Evolutionary conservation across 2,113 vertebrate species (phyloP).

Genomic region (Seriola aureovittata): DNA sequence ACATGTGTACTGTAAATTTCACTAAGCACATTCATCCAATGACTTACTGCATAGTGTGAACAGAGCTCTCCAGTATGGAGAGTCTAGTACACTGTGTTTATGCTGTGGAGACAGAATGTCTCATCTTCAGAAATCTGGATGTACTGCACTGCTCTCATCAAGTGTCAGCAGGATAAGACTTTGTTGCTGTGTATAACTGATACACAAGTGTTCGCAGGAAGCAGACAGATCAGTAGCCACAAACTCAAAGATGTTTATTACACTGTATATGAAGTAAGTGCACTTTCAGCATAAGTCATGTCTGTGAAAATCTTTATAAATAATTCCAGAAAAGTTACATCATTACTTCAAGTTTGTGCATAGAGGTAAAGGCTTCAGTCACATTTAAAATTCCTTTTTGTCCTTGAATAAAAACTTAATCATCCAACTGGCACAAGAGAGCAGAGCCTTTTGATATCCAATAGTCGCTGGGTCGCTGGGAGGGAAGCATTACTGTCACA

Average conservation of each 20-base stretch:
- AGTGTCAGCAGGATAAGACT: slow-evolving; percentile 2
- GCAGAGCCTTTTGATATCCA: slow-evolving; percentile 88
- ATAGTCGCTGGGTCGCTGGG: slow-evolving; percentile 83
- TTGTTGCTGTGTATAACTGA: slow-evolving; percentile 8
- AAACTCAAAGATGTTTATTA: slow-evolving; percentile 14
- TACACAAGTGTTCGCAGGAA: neutral
- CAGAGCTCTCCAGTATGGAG: neutral
- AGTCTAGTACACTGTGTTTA: slow-evolving; percentile 27
- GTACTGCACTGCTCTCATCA: neutral
- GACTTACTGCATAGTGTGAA: slow-evolving; percentile 11
- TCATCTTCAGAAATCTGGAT: slow-evolving; percentile 25
- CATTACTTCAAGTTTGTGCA: neutral
- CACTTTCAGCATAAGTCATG: neutral
- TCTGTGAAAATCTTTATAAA: slow-evolving; percentile 19
- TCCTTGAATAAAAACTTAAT: slow-evolving; percentile 60
- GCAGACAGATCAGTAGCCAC: neutral
- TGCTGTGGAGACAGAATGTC: neutral
- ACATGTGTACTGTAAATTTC: slow-evolving; percentile 31
- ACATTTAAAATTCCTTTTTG: slow-evolving; percentile 9
- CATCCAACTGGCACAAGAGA: slow-evolving; percentile 86
- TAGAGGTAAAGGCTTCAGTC: neutral
- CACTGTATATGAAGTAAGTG: slow-evolving; percentile 1
- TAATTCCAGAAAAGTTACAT: slow-evolving; percentile 16
- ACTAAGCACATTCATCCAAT: slow-evolving; percentile 34
- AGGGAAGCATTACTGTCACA: slow-evolving; percentile 85